These are phyloP conservation scores for Eristalis pertinax DNA, from an alignment of 2,888 invertebrate species.

Conservation along the genomic window DNA sequence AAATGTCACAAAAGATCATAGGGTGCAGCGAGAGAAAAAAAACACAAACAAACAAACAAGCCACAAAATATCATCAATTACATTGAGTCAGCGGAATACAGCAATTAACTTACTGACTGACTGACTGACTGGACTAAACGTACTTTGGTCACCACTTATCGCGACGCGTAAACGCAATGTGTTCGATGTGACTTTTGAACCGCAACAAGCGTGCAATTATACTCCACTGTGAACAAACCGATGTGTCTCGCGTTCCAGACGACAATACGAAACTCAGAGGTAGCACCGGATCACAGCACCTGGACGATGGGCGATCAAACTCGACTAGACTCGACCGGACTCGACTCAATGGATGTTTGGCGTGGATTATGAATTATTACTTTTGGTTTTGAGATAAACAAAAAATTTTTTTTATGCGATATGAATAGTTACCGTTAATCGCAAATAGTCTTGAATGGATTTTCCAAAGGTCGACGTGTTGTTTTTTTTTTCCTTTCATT, in stretches of 20 bases:
- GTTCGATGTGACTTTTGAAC: background rate
- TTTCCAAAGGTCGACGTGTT: constrained; percentile 8
- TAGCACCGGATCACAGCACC: background rate
- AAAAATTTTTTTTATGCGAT: background rate
- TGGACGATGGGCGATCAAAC: background rate
- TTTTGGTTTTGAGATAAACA: constrained; percentile 12
- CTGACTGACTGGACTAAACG: too few species aligned
- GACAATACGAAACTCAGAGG: background rate
- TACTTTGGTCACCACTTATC: background rate
- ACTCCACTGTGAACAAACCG: background rate
- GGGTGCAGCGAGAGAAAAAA: too few species aligned
- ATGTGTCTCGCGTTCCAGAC: background rate
- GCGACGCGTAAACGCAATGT: background rate
- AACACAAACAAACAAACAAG: too few species aligned
- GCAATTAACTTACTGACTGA: too few species aligned
- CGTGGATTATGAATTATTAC: constrained; percentile 25
- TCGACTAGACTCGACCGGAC: background rate
- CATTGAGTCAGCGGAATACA: too few species aligned
- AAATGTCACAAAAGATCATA: too few species aligned
- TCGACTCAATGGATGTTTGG: constrained; percentile 3
- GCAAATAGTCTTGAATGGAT: constrained; percentile 5
- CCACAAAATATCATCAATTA: too few species aligned
- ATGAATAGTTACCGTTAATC: background rate
- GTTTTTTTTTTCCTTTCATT: background rate
- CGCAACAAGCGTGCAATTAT: background rate